These are phyloP conservation scores for Dicycla oo DNA, from an alignment of 2,888 invertebrate genomes.

Conservation along the genomic window DNA sequence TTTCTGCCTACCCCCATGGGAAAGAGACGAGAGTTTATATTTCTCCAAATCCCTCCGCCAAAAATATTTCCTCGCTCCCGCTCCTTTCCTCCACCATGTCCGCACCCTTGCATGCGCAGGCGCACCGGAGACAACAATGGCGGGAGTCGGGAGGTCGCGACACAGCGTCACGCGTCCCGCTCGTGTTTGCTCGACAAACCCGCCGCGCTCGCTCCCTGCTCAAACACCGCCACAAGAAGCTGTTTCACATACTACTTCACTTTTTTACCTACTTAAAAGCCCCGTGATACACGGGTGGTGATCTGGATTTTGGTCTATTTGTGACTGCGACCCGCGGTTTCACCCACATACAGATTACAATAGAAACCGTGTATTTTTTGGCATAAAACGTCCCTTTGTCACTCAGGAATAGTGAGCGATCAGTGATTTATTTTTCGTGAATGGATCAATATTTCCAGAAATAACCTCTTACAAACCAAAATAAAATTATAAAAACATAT, in stretches of 20 bases:
- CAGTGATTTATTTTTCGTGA: not conserved
- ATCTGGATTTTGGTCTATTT: slow-evolving; percentile 17
- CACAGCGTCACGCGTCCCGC: slow-evolving; percentile 67
- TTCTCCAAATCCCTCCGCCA: not conserved
- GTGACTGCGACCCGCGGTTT: not conserved
- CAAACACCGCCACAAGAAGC: slow-evolving; percentile 71
- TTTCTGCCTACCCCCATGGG: too few species aligned
- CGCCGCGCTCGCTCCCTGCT: slow-evolving; percentile 63
- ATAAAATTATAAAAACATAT: not conserved
- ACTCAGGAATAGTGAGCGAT: not conserved
- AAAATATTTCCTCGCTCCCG: slow-evolving; percentile 13
- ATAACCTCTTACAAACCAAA: not conserved
- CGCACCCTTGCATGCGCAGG: slow-evolving; percentile 55
- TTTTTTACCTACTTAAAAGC: slow-evolving; percentile 64
- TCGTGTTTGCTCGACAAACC: slow-evolving; percentile 71
- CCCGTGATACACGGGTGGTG: slow-evolving; percentile 56
- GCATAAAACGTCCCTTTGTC: not conserved
- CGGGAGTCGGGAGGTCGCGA: slow-evolving; percentile 69
- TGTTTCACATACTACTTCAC: slow-evolving; percentile 76
- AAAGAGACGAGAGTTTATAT: not conserved
- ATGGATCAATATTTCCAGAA: not conserved
- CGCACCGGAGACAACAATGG: slow-evolving; percentile 69
- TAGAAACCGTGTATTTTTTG: not conserved
- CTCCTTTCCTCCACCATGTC: slow-evolving; percentile 15
- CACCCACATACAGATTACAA: not conserved